Evolutionary conservation across 2,888 invertebrate species (phyloP), one percentile per base, ranked within the genome.

Genomic region (Agrotis puta): DNA sequence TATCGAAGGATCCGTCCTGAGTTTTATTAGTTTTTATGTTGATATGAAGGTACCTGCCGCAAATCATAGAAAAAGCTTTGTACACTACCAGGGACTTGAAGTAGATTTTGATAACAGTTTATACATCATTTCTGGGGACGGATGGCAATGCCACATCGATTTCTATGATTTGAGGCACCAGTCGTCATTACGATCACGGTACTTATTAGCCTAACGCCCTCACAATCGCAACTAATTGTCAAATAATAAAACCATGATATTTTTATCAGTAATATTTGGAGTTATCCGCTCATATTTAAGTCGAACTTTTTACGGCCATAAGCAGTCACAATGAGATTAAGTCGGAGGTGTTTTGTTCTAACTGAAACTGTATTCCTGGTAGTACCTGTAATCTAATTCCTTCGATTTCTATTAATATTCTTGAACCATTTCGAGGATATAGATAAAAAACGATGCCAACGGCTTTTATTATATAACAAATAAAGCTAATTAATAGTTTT

Each of bases 1-100:
- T 68, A 61, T 62, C 33, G 53, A 76, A 72, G 76, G 74, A 76
- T 87, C 88, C 88, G 87, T 88, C 87, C 88, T 65, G 58, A 54
- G 22, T 73, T 74, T 65, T 33, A 18, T 67, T 57, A 43, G 39
- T 64, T 66, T 57, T 56, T 59, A 53, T 57, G 66, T 61, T 65
- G 24, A 59, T 70, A 51, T 39, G 18, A 51, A 53, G 24, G 50
- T 67, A 66, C 51, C 63, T 27, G 39, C 14, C 47, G n/a, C 57
- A 27, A 51, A 54, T 54, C 59, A 71, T 63, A 66, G 65, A 66
- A 53, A 58, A 9, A 39, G 39, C 39, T 39, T 39, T 39, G 39
- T 11, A 14, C 9, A 39, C 14, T 70, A 22, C 24, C 16, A 24
- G 43, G 18, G 14, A 24, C 14, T 20, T 7, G 13, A 50, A 9